Percentiles rank a stretch among this genome's conserved stretches.
phyloP scores from a whole-genome alignment of 2,113 vertebrate species.

The Polyodon spathula region DNA sequence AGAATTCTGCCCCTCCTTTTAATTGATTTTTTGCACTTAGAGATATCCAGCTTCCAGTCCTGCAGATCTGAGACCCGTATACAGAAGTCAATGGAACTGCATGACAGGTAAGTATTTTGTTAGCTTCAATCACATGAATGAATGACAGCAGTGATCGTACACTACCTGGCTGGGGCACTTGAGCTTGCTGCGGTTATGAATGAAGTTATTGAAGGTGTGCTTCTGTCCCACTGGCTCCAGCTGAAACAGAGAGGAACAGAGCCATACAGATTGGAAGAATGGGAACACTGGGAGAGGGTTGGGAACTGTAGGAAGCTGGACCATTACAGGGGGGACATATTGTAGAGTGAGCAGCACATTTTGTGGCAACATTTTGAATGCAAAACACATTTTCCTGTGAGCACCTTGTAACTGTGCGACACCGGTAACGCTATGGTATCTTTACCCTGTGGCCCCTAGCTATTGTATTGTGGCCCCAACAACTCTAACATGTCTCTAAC shows the following conservation, averaged over 20 bases:
- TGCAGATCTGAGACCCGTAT: too few relatives aligned
- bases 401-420: too few relatives aligned
- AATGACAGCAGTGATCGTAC: slow-evolving; percentile 19
- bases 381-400: too few relatives aligned
- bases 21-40: too few relatives aligned
- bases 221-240: slow-evolving; percentile 77
- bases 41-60: too few relatives aligned
- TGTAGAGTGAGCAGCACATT: too few relatives aligned
- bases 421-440: too few relatives aligned
- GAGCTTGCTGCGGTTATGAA: slow-evolving; percentile 58
- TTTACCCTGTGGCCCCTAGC: not conserved
- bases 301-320: too few relatives aligned
- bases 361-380: too few relatives aligned
- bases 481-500: too few relatives aligned
- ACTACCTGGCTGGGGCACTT: slow-evolving; percentile 76
- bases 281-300: not conserved
- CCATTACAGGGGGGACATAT: too few relatives aligned
- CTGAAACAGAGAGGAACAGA: slow-evolving; percentile 39
- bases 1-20: not conserved
- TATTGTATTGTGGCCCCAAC: not conserved
- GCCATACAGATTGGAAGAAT: not conserved
- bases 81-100: not conserved
- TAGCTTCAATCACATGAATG: not conserved
- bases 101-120: not conserved
- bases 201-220: slow-evolving; percentile 75